Evolutionary conservation across 2,797 vertebrate species (phyloP), one percentile per base, ranked within the genome.

Genomic region (Iguana delicatissima): DNA sequence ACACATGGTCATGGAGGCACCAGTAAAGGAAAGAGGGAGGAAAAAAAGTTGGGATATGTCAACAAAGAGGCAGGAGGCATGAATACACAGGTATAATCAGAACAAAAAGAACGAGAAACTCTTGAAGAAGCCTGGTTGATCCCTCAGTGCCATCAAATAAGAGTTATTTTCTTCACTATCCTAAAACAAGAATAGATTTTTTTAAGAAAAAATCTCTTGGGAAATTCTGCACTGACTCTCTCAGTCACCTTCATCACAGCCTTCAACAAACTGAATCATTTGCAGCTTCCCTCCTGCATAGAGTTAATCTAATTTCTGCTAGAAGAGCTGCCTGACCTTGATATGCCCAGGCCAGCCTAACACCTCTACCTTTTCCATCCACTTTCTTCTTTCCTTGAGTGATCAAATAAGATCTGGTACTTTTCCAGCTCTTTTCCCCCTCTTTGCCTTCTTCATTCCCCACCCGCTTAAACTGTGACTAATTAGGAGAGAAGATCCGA

Each of bases 261-360:
- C 62, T 85, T 55, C 57, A 85, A 69, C 29, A 55, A 57, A 69
- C 59, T 69, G 46, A 42, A 89, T 35, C 20, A 38, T 79, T 69
- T 89, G 59, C 74, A 69, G 24, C 38, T 67, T 80, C 72, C 64
- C 26, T 85, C 22, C 22, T 85, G 74, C 76, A 85, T n/a, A 42
- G 32, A 69, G 52, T 55, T 79, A 62, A 85, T 80, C 82, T 64
- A 50, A 76, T 76, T 76, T 89, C 82, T 76, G 18, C 50, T 76
- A 38, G 42, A 87, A 82, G 18, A 80, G 2, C 20, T 89, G 55
- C 46, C 64, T 88, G 79, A 82, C n/a, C 64, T 80, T 85, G 35
- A 72, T 89, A 46, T 42, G 52, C 35, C 83, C 64, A 72, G 22
- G n/a, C 52, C 72, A 35, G 14, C 64, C 18, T 72, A 50, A 14